phyloP scores from a whole-genome alignment of 2,797 vertebrate genomes.

The Thalassophryne amazonica region DNA sequence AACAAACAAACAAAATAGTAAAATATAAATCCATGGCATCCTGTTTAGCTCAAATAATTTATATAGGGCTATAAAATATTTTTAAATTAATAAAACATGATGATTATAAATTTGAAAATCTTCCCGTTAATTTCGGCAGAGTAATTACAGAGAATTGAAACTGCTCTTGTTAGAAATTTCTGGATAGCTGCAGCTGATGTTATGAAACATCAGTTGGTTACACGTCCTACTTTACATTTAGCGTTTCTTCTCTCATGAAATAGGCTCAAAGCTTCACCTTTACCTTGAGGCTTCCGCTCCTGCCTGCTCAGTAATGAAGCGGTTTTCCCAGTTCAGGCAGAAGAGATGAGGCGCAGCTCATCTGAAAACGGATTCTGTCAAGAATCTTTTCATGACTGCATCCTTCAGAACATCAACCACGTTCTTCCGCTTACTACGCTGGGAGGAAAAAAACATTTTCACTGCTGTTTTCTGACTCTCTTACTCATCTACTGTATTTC shows the following conservation, averaged over 20 bases:
- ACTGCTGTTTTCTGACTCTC: not conserved
- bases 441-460: not conserved
- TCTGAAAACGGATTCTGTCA: conserved; percentile 2
- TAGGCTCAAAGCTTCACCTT: conserved; percentile 12
- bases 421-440: not conserved
- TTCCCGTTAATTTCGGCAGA: no score
- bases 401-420: not conserved
- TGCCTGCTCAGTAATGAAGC: not conserved
- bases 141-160: no score
- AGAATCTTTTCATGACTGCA: not conserved
- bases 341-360: not conserved
- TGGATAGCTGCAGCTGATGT: no score
- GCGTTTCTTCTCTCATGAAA: conserved; percentile 11
- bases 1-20: no score
- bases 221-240: conserved; percentile 15
- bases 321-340: not conserved
- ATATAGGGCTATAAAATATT: no score
- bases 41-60: no score
- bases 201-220: no score
- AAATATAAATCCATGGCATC: no score
- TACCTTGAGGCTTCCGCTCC: conserved; percentile 20
- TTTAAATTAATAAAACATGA: no score
- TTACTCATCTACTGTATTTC: not conserved
- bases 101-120: no score
- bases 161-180: no score